Evolutionary conservation across 2,888 invertebrate genomes (phyloP).

Genomic region (Patella ulyssiponensis): DNA sequence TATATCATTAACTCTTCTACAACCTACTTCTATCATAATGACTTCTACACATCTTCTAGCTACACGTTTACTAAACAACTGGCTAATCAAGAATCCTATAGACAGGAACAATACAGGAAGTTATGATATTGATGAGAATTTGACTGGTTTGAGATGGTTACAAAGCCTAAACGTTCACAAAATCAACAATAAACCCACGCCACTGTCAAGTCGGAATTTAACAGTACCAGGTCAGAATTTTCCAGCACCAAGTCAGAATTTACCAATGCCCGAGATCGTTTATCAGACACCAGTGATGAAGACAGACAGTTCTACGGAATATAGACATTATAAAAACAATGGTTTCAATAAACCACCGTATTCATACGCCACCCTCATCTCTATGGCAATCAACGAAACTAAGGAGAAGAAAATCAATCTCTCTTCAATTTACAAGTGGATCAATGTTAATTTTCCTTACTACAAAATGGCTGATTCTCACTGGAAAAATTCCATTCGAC

Average conservation of each 20-base stretch:
- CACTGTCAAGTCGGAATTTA: too few species aligned
- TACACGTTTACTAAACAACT: not conserved
- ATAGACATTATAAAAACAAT: not conserved
- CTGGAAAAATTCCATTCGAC: conserved; percentile 89
- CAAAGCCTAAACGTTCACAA: not conserved
- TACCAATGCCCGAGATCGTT: too few species aligned
- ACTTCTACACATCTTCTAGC: not conserved
- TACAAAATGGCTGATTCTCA: not conserved
- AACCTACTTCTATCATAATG: too few species aligned
- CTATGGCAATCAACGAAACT: conserved; percentile 4
- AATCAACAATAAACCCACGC: too few species aligned
- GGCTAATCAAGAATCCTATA: not conserved
- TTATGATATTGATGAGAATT: conserved; percentile 7
- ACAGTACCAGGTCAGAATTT: too few species aligned
- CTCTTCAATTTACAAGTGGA: conserved; percentile 3
- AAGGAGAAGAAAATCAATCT: not conserved
- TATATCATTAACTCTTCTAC: too few species aligned
- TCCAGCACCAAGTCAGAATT: too few species aligned
- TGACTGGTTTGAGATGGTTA: not conserved
- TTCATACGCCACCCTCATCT: not conserved
- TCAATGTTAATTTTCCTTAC: not conserved
- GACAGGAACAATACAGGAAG: conserved; percentile 1
- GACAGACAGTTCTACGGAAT: too few species aligned
- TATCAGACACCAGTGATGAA: too few species aligned
- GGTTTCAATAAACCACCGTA: not conserved